These are phyloP conservation scores for Staurois parvus DNA, from an alignment of 2,797 vertebrate species.

Conservation along the genomic window DNA sequence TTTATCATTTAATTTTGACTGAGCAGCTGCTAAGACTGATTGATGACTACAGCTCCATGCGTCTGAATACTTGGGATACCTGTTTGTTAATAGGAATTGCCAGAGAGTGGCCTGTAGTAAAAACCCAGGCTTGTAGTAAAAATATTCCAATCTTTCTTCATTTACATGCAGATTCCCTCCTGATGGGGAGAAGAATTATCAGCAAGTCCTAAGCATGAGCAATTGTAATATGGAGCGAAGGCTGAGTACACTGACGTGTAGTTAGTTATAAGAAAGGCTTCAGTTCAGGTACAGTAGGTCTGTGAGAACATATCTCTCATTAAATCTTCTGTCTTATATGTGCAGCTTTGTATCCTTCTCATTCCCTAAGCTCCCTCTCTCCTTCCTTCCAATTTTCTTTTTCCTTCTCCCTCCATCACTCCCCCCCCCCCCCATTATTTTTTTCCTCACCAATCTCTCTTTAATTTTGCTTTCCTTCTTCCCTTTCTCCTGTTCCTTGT, in stretches of 20 bases:
- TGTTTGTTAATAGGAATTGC: neutral
- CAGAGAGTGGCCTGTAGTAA: neutral
- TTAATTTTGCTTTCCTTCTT: conserved; percentile 12
- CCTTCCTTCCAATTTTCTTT: neutral
- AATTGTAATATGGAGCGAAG: neutral
- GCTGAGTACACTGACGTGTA: neutral
- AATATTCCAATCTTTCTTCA: neutral
- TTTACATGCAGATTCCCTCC: neutral
- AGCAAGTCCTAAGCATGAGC: neutral
- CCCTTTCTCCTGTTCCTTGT: conserved; percentile 50
- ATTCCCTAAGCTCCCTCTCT: neutral
- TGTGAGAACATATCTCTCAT: neutral
- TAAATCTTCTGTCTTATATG: neutral
- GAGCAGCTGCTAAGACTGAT: neutral
- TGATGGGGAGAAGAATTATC: neutral
- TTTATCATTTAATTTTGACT: conserved; percentile 5
- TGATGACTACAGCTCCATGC: neutral
- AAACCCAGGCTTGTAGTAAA: conserved; percentile 17
- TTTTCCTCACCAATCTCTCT: conserved; percentile 27
- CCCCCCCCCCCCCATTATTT: neutral
- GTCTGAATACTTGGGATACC: neutral
- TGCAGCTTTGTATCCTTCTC: conserved; percentile 28
- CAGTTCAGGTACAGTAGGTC: neutral
- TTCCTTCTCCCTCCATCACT: too few species aligned
- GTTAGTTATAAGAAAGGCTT: neutral